phyloP scores from a whole-genome alignment of 2,113 vertebrate species.

The Casuarius casuarius region DNA sequence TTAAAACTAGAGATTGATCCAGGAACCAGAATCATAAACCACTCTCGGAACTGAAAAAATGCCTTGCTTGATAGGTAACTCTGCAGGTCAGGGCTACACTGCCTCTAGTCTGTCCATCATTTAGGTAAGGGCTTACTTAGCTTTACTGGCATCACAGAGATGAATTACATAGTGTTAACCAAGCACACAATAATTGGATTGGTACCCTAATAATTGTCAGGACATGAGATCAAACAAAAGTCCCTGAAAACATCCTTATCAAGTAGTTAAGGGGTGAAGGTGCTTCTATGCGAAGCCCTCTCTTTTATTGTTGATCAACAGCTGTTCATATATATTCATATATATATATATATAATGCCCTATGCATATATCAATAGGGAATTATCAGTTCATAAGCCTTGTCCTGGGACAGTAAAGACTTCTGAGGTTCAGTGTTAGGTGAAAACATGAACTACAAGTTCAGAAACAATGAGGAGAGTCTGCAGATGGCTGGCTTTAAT shows the following conservation, averaged over 20 bases:
- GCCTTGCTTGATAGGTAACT: no score
- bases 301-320: fast-evolving
- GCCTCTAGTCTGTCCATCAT: neutral
- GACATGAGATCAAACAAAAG: neutral
- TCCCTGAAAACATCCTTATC: neutral
- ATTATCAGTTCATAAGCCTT: neutral
- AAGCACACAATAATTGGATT: fast-evolving
- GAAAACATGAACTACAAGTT: neutral
- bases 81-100: neutral
- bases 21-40: neutral
- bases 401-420: neutral
- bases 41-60: no score
- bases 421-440: fast-evolving
- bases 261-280: neutral
- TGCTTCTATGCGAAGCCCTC: fast-evolving
- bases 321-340: neutral
- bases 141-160: neutral
- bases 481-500: fast-evolving
- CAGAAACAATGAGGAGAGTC: neutral
- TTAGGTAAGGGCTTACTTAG: neutral
- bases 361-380: neutral
- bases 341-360: neutral
- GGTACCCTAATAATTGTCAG: neutral
- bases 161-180: fast-evolving
- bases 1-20: neutral